phyloP scores from a whole-genome alignment of 2,797 vertebrate genomes.

The Oophaga sylvatica region DNA sequence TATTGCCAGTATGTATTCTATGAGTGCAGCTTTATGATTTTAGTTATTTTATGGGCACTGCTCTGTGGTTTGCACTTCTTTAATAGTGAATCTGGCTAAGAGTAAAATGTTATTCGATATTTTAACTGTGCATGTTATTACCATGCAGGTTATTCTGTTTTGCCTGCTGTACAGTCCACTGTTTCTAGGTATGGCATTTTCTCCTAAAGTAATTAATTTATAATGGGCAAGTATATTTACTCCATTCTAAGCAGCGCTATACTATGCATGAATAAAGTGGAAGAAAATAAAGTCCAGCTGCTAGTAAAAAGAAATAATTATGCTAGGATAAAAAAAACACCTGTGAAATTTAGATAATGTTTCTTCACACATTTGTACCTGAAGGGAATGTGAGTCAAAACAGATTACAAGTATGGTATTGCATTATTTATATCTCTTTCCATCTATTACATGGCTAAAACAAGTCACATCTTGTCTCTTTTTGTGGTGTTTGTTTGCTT shows the following conservation, averaged over 20 bases:
- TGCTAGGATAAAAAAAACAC: not conserved
- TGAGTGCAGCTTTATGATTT: too few relatives aligned
- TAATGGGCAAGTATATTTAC: not conserved
- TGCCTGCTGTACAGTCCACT: too few relatives aligned
- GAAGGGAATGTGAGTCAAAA: not conserved
- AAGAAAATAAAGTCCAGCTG: not conserved
- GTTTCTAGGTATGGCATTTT: not conserved
- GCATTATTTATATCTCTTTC: not conserved
- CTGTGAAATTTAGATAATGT: not conserved
- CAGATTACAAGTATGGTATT: not conserved
- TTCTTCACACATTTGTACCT: not conserved
- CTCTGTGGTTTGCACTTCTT: too few relatives aligned
- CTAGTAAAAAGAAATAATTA: not conserved
- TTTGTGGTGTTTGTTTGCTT: slow-evolving; percentile 27
- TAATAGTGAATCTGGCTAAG: too few relatives aligned
- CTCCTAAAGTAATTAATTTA: not conserved
- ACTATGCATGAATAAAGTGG: not conserved
- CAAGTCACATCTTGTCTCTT: slow-evolving; percentile 38
- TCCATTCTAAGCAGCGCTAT: not conserved
- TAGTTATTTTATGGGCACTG: too few relatives aligned
- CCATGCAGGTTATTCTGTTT: too few relatives aligned
- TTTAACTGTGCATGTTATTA: too few relatives aligned
- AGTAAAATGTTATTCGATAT: too few relatives aligned
- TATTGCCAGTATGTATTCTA: too few relatives aligned
- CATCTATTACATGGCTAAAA: not conserved